These are phyloP conservation scores for Pomacea maculata DNA, from an alignment of 1,140 invertebrate genomes.

Conservation along the genomic window DNA sequence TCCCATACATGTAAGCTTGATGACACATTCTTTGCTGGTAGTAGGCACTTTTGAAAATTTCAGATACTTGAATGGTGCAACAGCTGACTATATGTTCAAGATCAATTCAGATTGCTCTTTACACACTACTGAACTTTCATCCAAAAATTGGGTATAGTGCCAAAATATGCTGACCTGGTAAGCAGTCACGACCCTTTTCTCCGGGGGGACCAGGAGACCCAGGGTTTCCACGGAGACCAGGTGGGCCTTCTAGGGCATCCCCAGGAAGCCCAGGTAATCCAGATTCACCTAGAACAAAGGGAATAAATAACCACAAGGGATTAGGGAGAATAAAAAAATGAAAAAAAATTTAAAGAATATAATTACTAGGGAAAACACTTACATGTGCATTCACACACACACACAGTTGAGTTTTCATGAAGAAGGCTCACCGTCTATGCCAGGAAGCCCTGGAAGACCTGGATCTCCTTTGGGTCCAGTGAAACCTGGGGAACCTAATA, in stretches of 20 bases:
- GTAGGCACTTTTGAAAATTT: too few species aligned
- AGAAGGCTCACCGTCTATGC: conserved; percentile 76
- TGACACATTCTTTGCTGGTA: too few species aligned
- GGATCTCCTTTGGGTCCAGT: conserved; percentile 19
- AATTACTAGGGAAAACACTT: too few species aligned
- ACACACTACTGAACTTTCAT: not conserved
- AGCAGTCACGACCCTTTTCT: conserved; percentile 29
- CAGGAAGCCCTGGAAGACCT: conserved; percentile 69
- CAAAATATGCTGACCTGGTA: conserved; percentile 11
- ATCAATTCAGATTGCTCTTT: not conserved
- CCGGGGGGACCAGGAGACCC: conserved; percentile 38
- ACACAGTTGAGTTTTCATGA: not conserved
- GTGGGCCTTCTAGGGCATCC: conserved; percentile 33
- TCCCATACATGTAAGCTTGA: too few species aligned
- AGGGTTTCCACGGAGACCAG: conserved; percentile 41
- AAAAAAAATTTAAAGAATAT: too few species aligned
- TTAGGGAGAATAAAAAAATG: not conserved
- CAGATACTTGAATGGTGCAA: not conserved
- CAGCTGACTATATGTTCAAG: not conserved
- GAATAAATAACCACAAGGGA: not conserved
- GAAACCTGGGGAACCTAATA: conserved; percentile 5
- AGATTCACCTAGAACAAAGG: conserved; percentile 12
- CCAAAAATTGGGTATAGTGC: not conserved
- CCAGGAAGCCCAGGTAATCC: conserved; percentile 24
- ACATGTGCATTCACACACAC: not conserved